Conservation (phyloP, 2,888 invertebrate genomes). For the Calameuta idolon region DNA sequence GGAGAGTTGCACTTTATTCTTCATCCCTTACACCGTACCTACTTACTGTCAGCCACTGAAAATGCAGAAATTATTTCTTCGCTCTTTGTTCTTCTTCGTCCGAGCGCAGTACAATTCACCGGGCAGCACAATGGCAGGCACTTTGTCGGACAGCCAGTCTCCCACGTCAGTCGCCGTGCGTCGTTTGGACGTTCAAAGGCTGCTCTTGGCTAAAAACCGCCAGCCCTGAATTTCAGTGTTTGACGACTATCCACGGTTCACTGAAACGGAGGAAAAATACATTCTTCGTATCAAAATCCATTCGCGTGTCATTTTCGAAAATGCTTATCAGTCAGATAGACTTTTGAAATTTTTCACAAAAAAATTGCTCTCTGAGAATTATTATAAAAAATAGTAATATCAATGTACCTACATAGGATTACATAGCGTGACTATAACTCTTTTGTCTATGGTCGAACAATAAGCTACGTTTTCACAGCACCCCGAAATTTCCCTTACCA, state of each 20-base stretch:
- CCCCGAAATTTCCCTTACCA: not conserved
- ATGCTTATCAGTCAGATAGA: not conserved
- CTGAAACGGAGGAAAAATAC: not conserved
- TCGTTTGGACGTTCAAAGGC: not conserved
- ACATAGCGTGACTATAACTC: not conserved
- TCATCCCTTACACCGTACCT: not conserved
- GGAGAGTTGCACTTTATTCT: not conserved
- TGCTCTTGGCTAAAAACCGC: not conserved
- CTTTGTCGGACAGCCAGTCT: not conserved
- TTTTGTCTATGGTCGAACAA: not conserved
- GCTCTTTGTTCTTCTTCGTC: not conserved
- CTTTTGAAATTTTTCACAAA: not conserved
- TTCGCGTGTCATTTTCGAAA: not conserved
- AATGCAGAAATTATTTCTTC: not conserved
- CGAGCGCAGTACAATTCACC: not conserved
- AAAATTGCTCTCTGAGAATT: not conserved
- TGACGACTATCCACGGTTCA: not conserved
- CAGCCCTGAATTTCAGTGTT: not conserved
- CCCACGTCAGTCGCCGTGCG: not conserved
- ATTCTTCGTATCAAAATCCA: not conserved
- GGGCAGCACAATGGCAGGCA: not conserved
- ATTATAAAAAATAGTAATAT: not conserved
- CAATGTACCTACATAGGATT: not conserved
- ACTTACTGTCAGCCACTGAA: not conserved
- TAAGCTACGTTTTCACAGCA: not conserved